A percentile compares a stretch with the other conserved stretches of the same genome.
Evolutionary conservation across 1,140 invertebrate species (phyloP).

Genomic region (Formica selysi): DNA sequence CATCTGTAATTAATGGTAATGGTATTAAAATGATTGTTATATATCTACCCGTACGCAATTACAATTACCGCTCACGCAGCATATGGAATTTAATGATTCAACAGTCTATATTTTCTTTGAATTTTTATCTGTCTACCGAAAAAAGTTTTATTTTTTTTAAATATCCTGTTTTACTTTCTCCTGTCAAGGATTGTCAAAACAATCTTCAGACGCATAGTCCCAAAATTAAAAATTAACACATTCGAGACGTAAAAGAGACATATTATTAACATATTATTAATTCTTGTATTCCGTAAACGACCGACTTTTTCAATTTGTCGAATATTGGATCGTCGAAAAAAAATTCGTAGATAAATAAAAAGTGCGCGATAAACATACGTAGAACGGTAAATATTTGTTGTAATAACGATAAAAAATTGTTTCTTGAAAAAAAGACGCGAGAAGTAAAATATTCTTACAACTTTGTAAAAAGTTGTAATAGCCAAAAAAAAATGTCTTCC

Average conservation of each 20-base stretch:
- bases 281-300: conserved; percentile 35
- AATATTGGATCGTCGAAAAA: conserved; percentile 8
- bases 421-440: neutral
- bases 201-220: neutral
- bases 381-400: conserved; percentile 16
- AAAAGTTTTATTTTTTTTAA: conserved; percentile 4
- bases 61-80: conserved; percentile 16
- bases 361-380: conserved; percentile 41
- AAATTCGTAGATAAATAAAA: conserved; percentile 27
- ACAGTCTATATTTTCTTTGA: conserved; percentile 4
- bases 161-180: conserved; percentile 5
- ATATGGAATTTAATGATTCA: conserved; percentile 27
- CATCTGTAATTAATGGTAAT: conserved; percentile 48
- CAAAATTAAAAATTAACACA: conserved; percentile 22
- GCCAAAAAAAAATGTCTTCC: neutral
- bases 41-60: neutral
- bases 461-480: neutral
- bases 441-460: neutral
- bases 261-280: conserved; percentile 40
- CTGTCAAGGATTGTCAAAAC: neutral
- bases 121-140: too few relatives aligned
- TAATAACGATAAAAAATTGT: neutral
- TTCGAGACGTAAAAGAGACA: neutral
- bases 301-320: conserved; percentile 46
- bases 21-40: conserved; percentile 42